phyloP scores from a whole-genome alignment of 2,888 invertebrate genomes.

The Standfussiana lucernea region DNA sequence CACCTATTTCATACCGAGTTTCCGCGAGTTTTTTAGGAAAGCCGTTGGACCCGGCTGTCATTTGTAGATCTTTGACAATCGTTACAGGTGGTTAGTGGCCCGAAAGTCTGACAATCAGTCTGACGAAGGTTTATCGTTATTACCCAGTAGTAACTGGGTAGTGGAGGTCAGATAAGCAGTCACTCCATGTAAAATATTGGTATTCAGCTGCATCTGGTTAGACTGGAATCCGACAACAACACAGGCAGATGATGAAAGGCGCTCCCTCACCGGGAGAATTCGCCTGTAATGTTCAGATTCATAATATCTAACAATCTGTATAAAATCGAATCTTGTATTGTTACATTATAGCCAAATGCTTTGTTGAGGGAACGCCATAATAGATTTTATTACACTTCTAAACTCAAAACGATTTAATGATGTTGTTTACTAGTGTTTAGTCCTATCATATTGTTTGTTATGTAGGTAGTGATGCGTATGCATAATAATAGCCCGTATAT shows the following conservation, averaged over 20 bases:
- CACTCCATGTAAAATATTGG: not conserved
- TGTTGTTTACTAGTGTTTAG: not conserved
- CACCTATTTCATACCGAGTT: too few relatives aligned
- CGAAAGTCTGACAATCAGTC: not conserved
- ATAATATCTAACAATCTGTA: not conserved
- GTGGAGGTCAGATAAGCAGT: too few relatives aligned
- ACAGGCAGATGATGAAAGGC: not conserved
- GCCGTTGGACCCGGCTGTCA: not conserved
- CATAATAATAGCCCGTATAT: slow-evolving; percentile 28
- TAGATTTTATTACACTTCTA: not conserved
- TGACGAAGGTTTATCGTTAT: not conserved
- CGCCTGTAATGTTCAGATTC: not conserved
- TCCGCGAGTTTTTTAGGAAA: too few relatives aligned
- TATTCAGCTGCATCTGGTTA: not conserved
- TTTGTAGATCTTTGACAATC: not conserved
- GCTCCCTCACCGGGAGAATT: not conserved
- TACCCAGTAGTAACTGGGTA: not conserved
- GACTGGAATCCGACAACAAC: not conserved
- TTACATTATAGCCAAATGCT: not conserved
- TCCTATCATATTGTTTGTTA: not conserved
- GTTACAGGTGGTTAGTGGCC: too few relatives aligned
- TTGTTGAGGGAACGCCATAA: not conserved
- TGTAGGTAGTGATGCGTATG: not conserved
- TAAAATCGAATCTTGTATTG: not conserved
- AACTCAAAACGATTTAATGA: not conserved